Base-by-base conservation (phyloP, 1,140 invertebrate genomes). In the Cotesia vestalis region DNA sequence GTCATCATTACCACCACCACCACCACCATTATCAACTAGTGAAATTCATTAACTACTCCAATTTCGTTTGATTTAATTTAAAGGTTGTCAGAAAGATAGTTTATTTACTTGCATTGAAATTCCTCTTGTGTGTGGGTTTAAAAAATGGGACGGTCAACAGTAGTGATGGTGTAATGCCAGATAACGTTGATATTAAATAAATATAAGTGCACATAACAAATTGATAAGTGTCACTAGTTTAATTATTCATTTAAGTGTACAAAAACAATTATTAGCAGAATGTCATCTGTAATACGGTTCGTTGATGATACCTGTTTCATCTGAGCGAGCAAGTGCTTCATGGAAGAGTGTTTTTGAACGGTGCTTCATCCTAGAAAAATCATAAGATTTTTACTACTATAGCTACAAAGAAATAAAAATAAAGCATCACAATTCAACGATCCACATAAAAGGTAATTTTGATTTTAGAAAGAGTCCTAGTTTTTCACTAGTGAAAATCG, bases 381-480 rank as follows among this genome's bases (percentile, higher is more conserved):
- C 17, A 64, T 71, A 73, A 38, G 53, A 64, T 17, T 53, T 34
- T 46, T 12, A 38, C 9, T 53, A 34, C 75, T 53, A 66, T 51
- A 71, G 8, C 51, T 40, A 12, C 46, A 66, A 11, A 60, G 55
- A 61, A 70, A 77, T 80, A 73, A 76, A 81, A 81, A 78, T 75
- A 73, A 82, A 81, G 81, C 76, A 72, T 83, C 80, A 79, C 63
- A 77, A 64, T 69, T 73, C 71, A 55, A 73, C 76, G 52, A 66
- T 59, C 64, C 60, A 73, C 67, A 72, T 68, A 73, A 67, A 76
- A 71, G 77, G 40, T 46, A 46, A 46, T 2, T 46, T 2, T 6
- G 40, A 46, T 46, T 46, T 46, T 46, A 46, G 11, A 46, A 46
- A 8, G 40, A 9, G 52, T 72, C 55, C 36, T n/a, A 36, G 12